Base-by-base conservation (phyloP, 2,113 vertebrate species). In the Thalassoma bifasciatum region DNA sequence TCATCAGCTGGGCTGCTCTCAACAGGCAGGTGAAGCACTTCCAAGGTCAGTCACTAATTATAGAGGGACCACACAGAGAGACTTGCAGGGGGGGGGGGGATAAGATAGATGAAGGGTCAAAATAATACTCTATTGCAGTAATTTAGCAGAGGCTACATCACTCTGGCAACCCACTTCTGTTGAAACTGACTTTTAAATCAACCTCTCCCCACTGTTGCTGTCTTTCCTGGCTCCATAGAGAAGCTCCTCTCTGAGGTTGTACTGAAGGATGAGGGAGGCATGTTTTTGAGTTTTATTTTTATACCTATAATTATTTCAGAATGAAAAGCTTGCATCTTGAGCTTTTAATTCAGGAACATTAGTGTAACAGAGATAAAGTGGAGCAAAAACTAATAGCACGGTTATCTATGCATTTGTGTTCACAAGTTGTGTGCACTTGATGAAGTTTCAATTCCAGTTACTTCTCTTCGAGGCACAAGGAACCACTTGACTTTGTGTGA, bases 21-120 rank as follows among this genome's bases (percentile, higher is more conserved):
- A 65, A 44, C 62, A 65, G 56, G 52, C 75, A 71, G 72, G 63
- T 69, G 64, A 66, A 81, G 40, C 73, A 71, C 60, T 51, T 82
- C 22, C 79, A 87, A 85, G 86, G 89, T 82, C 87, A 78, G 5
- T 57, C 36, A 75, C 60, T 82, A 85, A 82, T 77, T 85, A 77
- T 75, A 83, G 79, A 14, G 22, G 21, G 36, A 69, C 12, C 82
- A 57, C 70, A 17, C 40, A 23, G 67, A 60, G 75, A 64, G 24
- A 44, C 26, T 21, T 42, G n/a, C 14, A 51, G 24, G 2, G 19
- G 51, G 57, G 53, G 2, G 16, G 9, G 63, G n/a, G 46, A 34
- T n/a, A 68, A 62, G 75, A 51, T 6, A 6, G 30, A 30, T 30
- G 30, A 59, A 16, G 49, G 26, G 73, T 53, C 56, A 64, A 62